Conservation (phyloP, 2,797 vertebrate genomes). For the Urosaurus nigricauda region DNA sequence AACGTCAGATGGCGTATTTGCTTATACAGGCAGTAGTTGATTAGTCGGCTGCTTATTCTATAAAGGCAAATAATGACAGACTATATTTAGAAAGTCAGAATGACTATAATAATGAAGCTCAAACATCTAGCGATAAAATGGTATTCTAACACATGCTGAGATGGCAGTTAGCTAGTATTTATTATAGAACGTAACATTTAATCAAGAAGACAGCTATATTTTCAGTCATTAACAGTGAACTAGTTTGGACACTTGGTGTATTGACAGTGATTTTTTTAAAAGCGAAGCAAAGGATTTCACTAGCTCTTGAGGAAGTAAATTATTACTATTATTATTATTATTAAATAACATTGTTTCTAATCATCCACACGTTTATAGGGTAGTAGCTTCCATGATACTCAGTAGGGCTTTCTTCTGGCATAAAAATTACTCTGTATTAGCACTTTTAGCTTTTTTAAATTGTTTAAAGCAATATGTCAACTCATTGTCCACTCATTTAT, state of each 20-base stretch:
- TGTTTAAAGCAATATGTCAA: background rate
- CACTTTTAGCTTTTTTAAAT: background rate
- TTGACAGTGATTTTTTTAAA: background rate
- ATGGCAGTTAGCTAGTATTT: slow-evolving; percentile 20
- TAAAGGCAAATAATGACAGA: slow-evolving; percentile 30
- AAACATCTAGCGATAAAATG: slow-evolving; percentile 34
- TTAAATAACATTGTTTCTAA: background rate
- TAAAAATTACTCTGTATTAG: background rate
- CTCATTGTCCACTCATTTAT: background rate
- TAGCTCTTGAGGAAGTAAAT: background rate
- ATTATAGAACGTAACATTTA: slow-evolving; percentile 25
- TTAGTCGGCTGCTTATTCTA: slow-evolving; percentile 23
- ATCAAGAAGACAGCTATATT: background rate
- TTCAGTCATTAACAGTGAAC: background rate
- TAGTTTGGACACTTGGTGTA: background rate
- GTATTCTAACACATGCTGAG: slow-evolving; percentile 7
- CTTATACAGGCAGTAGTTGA: slow-evolving; percentile 12
- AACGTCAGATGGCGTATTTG: slow-evolving; percentile 24
- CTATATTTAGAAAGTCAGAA: slow-evolving; percentile 29
- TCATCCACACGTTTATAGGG: background rate
- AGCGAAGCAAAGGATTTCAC: background rate
- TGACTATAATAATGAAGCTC: slow-evolving; percentile 22
- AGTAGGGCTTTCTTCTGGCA: background rate
- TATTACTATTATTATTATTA: too few relatives aligned
- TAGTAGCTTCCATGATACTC: background rate